Base-by-base conservation (phyloP, 2,888 invertebrate genomes). In the Notodromas monacha region DNA sequence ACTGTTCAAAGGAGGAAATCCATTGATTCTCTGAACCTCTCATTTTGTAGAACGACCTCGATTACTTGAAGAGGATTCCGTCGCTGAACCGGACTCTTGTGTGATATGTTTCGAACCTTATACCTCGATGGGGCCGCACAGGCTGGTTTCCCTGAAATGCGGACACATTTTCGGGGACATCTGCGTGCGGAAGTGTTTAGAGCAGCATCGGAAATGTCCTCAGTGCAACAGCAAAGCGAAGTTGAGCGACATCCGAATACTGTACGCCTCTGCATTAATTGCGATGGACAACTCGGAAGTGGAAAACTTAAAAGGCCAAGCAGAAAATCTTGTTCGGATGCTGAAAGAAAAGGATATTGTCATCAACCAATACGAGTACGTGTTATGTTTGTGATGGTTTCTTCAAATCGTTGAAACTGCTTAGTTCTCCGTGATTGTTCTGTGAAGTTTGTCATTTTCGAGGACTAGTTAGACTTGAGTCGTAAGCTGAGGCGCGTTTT, bases 151-250 rank as follows among this genome's bases (percentile, higher is more conserved):
- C 1, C 50, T 89, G 5, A 66, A 65, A 42, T 89, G 89, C 48
- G 89, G 89, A 0, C 89, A 89, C 50, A 49, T 86, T 4, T 89
- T 81, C 48, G 89, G 89, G 0, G 51, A 62, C 1, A 56, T 58
- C 12, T 86, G 86, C 44, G 65, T 79, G 5, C 51, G 59, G 31
- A 55, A 63, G 16, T 79, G 77, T 77, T 47, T 77, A 4, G 57
- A 56, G 48, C 35, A 61, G 52, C 52, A 39, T 30, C 56, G 54
- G 31, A 55, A 59, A 1, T 86, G 86, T 45, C 86, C 86, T 0
- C 72, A 76, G 12, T 86, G 86, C 45, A 86, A 86, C 45, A 56
- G 59, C 21, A 64, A 60, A 43, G 68, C 73, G 0, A 41, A 50
- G 1, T 42, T 56, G 4, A 61, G 54, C 40, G 76, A 79, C 41